Evolutionary conservation across 2,797 vertebrate species (phyloP).

Genomic region (Falco columbarius): DNA sequence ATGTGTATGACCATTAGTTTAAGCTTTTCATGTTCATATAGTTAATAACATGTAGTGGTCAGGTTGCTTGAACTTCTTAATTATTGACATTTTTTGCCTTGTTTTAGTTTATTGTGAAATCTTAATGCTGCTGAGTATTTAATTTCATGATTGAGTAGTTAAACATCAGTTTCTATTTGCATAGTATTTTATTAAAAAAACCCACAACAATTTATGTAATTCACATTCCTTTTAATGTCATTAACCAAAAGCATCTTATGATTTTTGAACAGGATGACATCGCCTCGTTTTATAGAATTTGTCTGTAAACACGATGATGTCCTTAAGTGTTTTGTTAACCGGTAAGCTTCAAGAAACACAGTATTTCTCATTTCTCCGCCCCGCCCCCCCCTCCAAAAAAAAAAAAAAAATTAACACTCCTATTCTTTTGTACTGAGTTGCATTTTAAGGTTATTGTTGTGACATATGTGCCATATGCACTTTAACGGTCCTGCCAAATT

Average conservation of each 20-base stretch:
- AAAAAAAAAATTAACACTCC: not conserved
- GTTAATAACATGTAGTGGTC: not conserved
- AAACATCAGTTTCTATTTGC: not conserved
- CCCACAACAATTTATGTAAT: not conserved
- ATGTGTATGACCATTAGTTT: not conserved
- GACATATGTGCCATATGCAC: not conserved
- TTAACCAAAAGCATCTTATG: not conserved
- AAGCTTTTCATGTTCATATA: not conserved
- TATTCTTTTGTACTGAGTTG: not conserved
- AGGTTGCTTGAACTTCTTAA: not conserved
- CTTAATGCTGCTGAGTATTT: not conserved
- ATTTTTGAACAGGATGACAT: conserved; percentile 88
- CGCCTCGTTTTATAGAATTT: conserved; percentile 97
- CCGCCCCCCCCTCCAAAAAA: too few relatives aligned
- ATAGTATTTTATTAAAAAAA: not conserved
- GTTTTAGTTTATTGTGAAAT: not conserved
- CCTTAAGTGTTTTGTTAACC: conserved; percentile 97
- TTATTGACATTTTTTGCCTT: not conserved
- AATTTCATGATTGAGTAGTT: not conserved
- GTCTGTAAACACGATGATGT: conserved; percentile 98
- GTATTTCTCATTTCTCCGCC: not conserved
- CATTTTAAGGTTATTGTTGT: not conserved
- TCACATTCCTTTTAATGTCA: not conserved
- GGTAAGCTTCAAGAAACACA: conserved; percentile 76
- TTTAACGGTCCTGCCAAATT: not conserved